These are phyloP conservation scores for Morone chrysops DNA, from an alignment of 2,113 vertebrate species.

Conservation along the genomic window DNA sequence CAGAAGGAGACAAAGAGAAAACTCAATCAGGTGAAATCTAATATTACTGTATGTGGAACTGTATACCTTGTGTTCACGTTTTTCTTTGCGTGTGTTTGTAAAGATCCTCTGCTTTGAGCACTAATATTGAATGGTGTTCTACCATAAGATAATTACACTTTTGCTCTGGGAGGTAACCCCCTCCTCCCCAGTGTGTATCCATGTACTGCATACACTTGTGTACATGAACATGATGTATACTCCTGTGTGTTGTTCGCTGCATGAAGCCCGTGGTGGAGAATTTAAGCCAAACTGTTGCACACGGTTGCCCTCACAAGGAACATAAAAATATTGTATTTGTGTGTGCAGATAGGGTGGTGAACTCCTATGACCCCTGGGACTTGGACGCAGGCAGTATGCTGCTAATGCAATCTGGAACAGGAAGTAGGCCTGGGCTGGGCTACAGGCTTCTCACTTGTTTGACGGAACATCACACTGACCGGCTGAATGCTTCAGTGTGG, in stretches of 20 bases:
- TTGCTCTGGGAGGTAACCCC: conserved; percentile 55
- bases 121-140: conserved; percentile 61
- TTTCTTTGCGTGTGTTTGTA: conserved; percentile 26
- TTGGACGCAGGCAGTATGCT: conserved; percentile 15
- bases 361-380: conserved; percentile 50
- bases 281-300: conserved; percentile 37
- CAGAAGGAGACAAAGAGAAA: conserved; percentile 73
- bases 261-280: conserved; percentile 44
- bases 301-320: conserved; percentile 21
- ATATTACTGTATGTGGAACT: conserved; percentile 58
- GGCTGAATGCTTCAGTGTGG: conserved; percentile 27
- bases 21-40: conserved; percentile 77
- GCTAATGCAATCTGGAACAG: conserved; percentile 61
- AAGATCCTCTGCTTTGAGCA: conserved; percentile 41
- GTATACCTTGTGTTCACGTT: conserved; percentile 36
- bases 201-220: conserved; percentile 20
- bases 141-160: conserved; percentile 65
- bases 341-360: conserved; percentile 35
- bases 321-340: conserved; percentile 28
- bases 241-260: conserved; percentile 44
- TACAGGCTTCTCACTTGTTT: conserved; percentile 17
- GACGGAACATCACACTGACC: conserved; percentile 39
- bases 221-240: conserved; percentile 33
- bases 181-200: conserved; percentile 10
- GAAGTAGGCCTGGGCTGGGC: conserved; percentile 42